Percentiles rank a stretch among this genome's conserved stretches.
These are phyloP conservation scores for Cyprinodon tularosa DNA, from an alignment of 2,113 vertebrate species.

Conservation along the genomic window DNA sequence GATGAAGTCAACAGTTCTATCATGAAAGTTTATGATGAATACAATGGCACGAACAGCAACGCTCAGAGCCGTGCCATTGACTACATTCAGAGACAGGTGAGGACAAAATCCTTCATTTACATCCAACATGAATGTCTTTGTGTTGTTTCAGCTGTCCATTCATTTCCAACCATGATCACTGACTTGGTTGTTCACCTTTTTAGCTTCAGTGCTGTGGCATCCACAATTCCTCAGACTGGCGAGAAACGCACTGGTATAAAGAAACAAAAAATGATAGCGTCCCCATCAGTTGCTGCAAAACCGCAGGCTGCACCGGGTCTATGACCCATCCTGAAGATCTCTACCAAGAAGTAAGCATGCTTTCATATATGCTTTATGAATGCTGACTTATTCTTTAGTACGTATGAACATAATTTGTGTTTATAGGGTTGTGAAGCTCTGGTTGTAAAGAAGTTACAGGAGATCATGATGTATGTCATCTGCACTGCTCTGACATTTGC, in stretches of 20 bases:
- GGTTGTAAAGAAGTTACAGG: slow-evolving; percentile 94
- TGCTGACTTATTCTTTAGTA: neutral
- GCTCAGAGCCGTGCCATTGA: slow-evolving; percentile 96
- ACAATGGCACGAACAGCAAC: slow-evolving; percentile 92
- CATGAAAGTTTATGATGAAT: slow-evolving; percentile 89
- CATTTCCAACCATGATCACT: neutral
- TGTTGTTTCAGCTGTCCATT: neutral
- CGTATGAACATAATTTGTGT: slow-evolving; percentile 9
- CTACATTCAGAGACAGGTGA: slow-evolving; percentile 96
- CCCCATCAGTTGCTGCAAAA: slow-evolving; percentile 92
- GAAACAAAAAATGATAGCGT: slow-evolving; percentile 93
- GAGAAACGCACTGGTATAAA: slow-evolving; percentile 89
- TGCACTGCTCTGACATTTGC: slow-evolving; percentile 93
- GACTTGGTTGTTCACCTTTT: neutral
- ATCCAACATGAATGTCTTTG: too few relatives aligned
- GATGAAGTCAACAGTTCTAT: slow-evolving; percentile 92
- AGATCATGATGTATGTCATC: slow-evolving; percentile 98
- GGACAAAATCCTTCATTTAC: slow-evolving; percentile 41
- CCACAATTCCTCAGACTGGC: slow-evolving; percentile 93
- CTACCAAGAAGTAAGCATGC: slow-evolving; percentile 84
- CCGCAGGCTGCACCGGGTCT: slow-evolving; percentile 88
- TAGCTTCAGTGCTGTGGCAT: slow-evolving; percentile 95
- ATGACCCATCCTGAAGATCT: slow-evolving; percentile 86
- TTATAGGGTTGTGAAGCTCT: slow-evolving; percentile 91
- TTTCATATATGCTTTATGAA: neutral